Percentiles rank a stretch among this genome's conserved stretches.
Conservation (phyloP, 2,888 invertebrate genomes). For the Panzeria rudis region DNA sequence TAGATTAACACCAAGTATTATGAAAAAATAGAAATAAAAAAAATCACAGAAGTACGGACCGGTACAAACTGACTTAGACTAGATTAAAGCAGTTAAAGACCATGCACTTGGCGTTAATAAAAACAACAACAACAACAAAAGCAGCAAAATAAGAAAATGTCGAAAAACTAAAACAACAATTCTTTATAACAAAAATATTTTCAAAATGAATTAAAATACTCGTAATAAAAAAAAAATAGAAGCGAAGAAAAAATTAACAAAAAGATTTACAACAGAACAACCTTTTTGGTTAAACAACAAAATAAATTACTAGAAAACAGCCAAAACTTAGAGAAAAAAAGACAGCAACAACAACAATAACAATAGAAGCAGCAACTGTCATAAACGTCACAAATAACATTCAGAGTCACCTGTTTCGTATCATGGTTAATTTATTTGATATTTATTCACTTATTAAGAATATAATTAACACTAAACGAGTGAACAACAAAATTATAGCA, state of each 20-base stretch:
- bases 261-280: conserved; percentile 60
- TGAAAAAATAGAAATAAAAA: conserved; percentile 11
- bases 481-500: conserved; percentile 20
- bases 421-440: conserved; percentile 60
- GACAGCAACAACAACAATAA: conserved; percentile 35
- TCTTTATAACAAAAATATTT: conserved; percentile 18
- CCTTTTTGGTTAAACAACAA: conserved; percentile 40
- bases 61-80: conserved; percentile 66
- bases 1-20: conserved; percentile 55
- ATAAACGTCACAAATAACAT: conserved; percentile 55
- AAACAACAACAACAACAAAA: conserved; percentile 24
- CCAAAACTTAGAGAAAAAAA: conserved; percentile 31
- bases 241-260: conserved; percentile 30
- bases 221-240: conserved; percentile 12
- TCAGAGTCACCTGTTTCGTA: conserved; percentile 60
- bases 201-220: conserved; percentile 18
- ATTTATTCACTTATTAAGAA: conserved; percentile 53
- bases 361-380: not conserved
- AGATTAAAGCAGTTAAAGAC: conserved; percentile 67
- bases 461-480: conserved; percentile 49
- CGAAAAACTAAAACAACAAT: conserved; percentile 46
- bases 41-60: conserved; percentile 56
- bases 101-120: conserved; percentile 62
- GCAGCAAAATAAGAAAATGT: conserved; percentile 33
- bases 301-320: conserved; percentile 52